Base-by-base conservation (phyloP, 2,797 vertebrate species). In the Lepilemur ruficaudatus region DNA sequence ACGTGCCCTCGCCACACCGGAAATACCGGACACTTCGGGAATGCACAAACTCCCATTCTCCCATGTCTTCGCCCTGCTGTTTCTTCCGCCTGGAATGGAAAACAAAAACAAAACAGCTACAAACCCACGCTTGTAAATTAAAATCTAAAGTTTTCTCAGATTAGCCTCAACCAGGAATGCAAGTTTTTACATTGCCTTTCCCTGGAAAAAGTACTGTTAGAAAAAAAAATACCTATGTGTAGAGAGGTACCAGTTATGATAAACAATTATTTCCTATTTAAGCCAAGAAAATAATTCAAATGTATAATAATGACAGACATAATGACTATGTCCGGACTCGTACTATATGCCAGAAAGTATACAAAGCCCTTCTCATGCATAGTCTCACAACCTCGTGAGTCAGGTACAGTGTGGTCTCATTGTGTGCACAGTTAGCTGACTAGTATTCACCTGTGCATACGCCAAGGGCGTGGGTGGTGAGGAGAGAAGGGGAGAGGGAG, bases 1-100 rank as follows among this genome's bases (percentile, higher is more conserved):
- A 10, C 0, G 23, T 17, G 25, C 18, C 38, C 11, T n/a, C 52
- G 0, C 7, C 1, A 2, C 12, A 12, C 17, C 2, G n/a, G 70
- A 46, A 41, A 25, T n/a, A 52, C 14, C 4, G 52, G 30, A 5
- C 14, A 4, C 23, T 50, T 59, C 30, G 41, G 69, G 46, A 5
- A 28, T 11, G 28, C 17, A n/a, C 17, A 25, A 7, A 41, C 13
- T 30, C 50, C 52, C 13, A 4, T 55, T 75, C 43, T 52, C 57
- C 35, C 0, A 2, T 48, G 15, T 50, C n/a, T 83, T 75, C 25
- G 7, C 23, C 38, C 9, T 43, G 32, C 20, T 70, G 2, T 43
- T 87, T 43, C n/a, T 50, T 86, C 76, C 55, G 0, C 7, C 55
- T 63, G 6, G 28, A 84, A 57, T 67, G 38, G 32, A 43, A 89